Conservation (phyloP, 2,888 invertebrate genomes). For the Mongoloraphidia duomilia region DNA sequence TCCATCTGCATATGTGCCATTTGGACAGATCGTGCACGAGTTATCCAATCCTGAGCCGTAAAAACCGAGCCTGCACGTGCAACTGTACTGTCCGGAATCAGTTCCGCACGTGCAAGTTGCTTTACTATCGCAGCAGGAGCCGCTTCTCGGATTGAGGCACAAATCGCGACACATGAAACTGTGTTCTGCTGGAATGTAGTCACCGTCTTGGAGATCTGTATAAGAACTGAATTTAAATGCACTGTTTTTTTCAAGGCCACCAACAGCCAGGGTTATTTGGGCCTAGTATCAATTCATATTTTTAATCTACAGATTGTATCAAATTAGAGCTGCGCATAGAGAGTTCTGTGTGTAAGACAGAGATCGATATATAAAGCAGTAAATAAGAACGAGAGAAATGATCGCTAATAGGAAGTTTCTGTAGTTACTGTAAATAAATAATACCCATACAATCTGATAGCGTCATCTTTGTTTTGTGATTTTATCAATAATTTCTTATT, state of each 20-base stretch:
- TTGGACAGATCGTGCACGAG: slow-evolving; percentile 49
- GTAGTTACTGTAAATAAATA: too few relatives aligned
- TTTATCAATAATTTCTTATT: too few relatives aligned
- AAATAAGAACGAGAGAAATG: too few relatives aligned
- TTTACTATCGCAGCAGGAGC: slow-evolving; percentile 41
- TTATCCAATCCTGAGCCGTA: slow-evolving; percentile 46
- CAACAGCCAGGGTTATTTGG: neutral
- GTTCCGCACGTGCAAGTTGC: slow-evolving; percentile 52
- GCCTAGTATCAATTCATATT: too few relatives aligned
- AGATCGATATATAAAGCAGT: too few relatives aligned
- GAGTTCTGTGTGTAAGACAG: too few relatives aligned
- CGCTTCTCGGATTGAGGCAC: slow-evolving; percentile 28
- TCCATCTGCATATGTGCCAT: slow-evolving; percentile 48
- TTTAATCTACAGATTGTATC: too few relatives aligned
- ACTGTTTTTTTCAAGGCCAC: neutral
- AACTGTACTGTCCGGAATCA: slow-evolving; percentile 52
- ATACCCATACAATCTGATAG: too few relatives aligned
- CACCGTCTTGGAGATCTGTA: slow-evolving; percentile 45
- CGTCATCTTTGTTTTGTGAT: too few relatives aligned
- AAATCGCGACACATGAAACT: slow-evolving; percentile 36
- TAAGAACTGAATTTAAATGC: neutral
- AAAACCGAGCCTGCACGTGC: slow-evolving; percentile 47
- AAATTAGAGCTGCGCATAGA: too few relatives aligned
- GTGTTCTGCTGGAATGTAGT: slow-evolving; percentile 36
- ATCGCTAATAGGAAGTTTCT: too few relatives aligned